These are phyloP conservation scores for Aphis gossypii DNA, from an alignment of 1,140 invertebrate genomes.

Conservation along the genomic window DNA sequence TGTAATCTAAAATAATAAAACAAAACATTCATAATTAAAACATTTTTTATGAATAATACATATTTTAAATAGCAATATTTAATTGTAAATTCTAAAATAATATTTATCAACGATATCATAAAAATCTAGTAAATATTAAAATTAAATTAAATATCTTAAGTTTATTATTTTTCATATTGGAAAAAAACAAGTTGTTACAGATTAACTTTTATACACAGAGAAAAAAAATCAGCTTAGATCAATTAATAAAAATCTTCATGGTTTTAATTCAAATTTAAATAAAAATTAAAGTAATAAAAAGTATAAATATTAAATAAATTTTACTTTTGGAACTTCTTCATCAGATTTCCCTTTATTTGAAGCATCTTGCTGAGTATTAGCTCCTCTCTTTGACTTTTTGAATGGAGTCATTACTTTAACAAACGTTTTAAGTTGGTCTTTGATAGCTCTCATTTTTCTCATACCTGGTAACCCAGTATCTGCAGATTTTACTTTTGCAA, in stretches of 20 bases:
- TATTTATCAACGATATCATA: not conserved
- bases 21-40: not conserved
- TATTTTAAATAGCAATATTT: not conserved
- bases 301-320: not conserved
- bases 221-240: no score
- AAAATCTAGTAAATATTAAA: not conserved
- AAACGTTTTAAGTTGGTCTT: slow-evolving; percentile 23
- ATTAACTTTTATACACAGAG: no score
- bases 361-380: not conserved
- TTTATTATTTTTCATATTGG: no score
- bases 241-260: no score
- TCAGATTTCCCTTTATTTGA: not conserved
- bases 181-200: no score
- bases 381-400: slow-evolving; percentile 39
- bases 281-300: not conserved
- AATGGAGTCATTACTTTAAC: slow-evolving; percentile 34
- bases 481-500: not conserved
- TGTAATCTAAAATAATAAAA: slow-evolving; percentile 22
- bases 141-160: not conserved
- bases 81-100: not conserved
- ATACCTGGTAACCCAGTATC: not conserved
- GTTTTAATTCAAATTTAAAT: no score
- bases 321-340: slow-evolving; percentile 39
- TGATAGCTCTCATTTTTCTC: slow-evolving; percentile 35
- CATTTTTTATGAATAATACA: not conserved